These are phyloP conservation scores for Thunnus thynnus DNA, from an alignment of 2,113 vertebrate genomes.

Conservation along the genomic window DNA sequence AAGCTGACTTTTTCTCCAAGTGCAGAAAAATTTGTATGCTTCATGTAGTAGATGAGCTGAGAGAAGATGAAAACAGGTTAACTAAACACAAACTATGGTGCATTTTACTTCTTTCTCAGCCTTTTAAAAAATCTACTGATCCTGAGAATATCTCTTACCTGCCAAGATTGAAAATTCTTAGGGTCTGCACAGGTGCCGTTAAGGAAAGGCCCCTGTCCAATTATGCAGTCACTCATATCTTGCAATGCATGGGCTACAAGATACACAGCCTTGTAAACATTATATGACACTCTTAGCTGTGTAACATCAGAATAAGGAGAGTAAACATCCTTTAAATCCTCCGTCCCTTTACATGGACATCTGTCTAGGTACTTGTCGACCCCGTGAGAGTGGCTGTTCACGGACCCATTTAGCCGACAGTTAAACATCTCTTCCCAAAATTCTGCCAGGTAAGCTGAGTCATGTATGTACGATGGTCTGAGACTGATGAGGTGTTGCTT, in stretches of 20 bases:
- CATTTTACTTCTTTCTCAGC: not conserved
- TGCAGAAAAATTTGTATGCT: conserved; percentile 68
- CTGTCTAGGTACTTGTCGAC: conserved; percentile 17
- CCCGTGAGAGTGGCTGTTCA: conserved; percentile 68
- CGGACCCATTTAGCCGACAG: conserved; percentile 74
- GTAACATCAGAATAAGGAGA: conserved; percentile 79
- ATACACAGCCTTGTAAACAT: conserved; percentile 85
- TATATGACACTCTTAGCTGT: conserved; percentile 82
- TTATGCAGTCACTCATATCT: conserved; percentile 73
- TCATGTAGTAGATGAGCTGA: conserved; percentile 83
- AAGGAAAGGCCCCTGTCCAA: conserved; percentile 69
- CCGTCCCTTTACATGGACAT: conserved; percentile 68
- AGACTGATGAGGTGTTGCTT: conserved; percentile 64
- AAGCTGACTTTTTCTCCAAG: conserved; percentile 80
- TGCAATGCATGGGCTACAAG: conserved; percentile 83
- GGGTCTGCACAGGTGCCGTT: conserved; percentile 76
- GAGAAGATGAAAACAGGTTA: not conserved
- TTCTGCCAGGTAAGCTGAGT: conserved; percentile 73
- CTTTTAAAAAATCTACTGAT: not conserved
- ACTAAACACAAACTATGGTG: not conserved
- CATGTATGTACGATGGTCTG: conserved; percentile 31
- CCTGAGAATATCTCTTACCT: conserved; percentile 66
- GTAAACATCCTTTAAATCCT: conserved; percentile 72
- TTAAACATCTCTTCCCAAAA: conserved; percentile 83
- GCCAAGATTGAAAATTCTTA: conserved; percentile 73